Percentiles rank a stretch among this genome's conserved stretches.
Evolutionary conservation across 2,797 vertebrate genomes (phyloP).

Genomic region (Cynodonichthys magdalenae): DNA sequence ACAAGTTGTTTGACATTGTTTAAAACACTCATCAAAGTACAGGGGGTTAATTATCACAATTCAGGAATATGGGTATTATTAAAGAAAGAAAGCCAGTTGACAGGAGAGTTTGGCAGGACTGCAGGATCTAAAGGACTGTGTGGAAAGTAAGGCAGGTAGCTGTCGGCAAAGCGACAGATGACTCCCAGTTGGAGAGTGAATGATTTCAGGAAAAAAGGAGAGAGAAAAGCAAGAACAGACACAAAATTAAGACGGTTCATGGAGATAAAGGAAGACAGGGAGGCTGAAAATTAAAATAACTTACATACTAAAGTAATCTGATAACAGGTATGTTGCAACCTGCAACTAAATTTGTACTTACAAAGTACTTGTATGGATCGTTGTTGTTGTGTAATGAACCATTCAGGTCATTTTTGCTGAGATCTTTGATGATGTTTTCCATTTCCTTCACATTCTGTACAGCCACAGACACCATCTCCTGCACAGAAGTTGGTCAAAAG

Average conservation of each 20-base stretch:
- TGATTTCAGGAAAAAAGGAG: background rate
- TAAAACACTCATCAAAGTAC: no score
- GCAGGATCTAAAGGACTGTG: conserved; percentile 18
- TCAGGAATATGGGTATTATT: no score
- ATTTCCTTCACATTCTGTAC: conserved; percentile 82
- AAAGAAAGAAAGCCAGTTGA: background rate
- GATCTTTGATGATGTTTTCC: conserved; percentile 82
- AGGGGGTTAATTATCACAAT: no score
- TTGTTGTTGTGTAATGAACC: conserved; percentile 66
- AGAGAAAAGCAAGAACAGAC: no score
- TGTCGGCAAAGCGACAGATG: conserved; percentile 19
- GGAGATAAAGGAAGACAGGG: background rate
- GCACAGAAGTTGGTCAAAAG: conserved; percentile 19
- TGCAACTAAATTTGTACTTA: conserved; percentile 76
- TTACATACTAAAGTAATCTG: background rate
- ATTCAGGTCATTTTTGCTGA: conserved; percentile 69
- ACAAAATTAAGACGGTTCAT: no score
- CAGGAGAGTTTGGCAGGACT: conserved; percentile 1
- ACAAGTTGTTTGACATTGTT: no score
- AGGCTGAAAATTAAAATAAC: background rate
- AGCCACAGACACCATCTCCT: conserved; percentile 88
- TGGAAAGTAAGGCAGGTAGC: conserved; percentile 16
- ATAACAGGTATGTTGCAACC: background rate
- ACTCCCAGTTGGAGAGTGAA: conserved; percentile 20
- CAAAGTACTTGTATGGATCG: conserved; percentile 86